Percentiles rank a stretch among this genome's conserved stretches.
Evolutionary conservation across 2,797 vertebrate species (phyloP).

Genomic region (Sebastes oblongus): DNA sequence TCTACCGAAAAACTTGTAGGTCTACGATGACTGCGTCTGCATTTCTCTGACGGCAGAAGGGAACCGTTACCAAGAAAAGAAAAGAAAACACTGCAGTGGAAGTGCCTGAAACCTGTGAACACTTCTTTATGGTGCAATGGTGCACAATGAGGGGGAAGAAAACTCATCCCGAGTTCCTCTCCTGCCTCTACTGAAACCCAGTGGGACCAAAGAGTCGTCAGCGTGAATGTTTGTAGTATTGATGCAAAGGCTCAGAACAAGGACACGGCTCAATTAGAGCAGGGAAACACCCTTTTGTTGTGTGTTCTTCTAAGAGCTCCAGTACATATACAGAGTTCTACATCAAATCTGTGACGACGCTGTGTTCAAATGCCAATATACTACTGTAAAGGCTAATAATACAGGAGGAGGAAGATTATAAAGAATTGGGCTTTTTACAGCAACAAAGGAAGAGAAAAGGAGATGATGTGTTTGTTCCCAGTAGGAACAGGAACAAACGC

Average conservation of each 20-base stretch:
- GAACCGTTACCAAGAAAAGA: neutral
- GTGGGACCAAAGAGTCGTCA: neutral
- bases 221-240: conserved; percentile 26
- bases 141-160: neutral
- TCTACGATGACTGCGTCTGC: neutral
- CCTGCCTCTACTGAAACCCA: conserved; percentile 2
- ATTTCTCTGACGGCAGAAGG: neutral
- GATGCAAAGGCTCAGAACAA: conserved; percentile 26
- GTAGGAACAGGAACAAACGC: neutral
- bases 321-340: neutral
- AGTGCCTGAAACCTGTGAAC: neutral
- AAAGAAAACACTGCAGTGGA: neutral
- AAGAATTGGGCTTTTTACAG: neutral
- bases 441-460: neutral
- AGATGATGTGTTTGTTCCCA: neutral
- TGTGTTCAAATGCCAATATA: neutral
- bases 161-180: neutral
- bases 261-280: conserved; percentile 21
- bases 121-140: neutral
- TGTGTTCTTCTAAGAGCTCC: neutral
- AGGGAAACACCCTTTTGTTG: neutral
- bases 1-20: too few relatives aligned
- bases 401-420: neutral
- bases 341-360: neutral
- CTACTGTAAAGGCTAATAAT: neutral